phyloP scores from a whole-genome alignment of 1,140 invertebrate species.

The Pectinophora gossypiella region DNA sequence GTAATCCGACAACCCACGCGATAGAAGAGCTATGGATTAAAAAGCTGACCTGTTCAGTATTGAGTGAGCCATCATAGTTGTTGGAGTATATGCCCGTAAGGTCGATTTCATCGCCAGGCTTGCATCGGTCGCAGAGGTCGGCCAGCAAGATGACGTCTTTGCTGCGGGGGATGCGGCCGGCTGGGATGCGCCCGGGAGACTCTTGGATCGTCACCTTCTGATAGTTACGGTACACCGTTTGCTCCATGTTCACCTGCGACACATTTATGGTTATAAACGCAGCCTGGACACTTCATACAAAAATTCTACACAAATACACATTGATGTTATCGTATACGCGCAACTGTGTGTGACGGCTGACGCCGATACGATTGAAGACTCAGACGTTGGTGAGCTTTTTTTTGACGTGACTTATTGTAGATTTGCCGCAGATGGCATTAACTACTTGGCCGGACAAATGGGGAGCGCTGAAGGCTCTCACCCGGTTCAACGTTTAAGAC shows the following conservation, averaged over 20 bases:
- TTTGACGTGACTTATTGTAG: too few relatives aligned
- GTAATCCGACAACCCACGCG: too few relatives aligned
- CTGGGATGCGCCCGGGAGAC: constrained; percentile 93
- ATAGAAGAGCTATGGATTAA: neutral
- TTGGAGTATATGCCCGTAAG: constrained; percentile 97
- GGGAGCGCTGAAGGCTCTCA: too few relatives aligned
- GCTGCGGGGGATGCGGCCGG: constrained; percentile 97
- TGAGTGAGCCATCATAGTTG: constrained; percentile 98
- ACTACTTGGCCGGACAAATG: too few relatives aligned
- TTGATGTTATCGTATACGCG: too few relatives aligned
- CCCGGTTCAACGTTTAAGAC: too few relatives aligned
- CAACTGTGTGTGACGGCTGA: too few relatives aligned
- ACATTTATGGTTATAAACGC: neutral
- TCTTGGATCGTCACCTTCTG: constrained; percentile 99
- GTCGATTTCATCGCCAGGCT: constrained; percentile 99
- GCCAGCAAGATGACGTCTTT: constrained; percentile 97
- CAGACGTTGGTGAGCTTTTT: too few relatives aligned
- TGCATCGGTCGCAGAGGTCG: constrained; percentile 97
- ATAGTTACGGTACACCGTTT: constrained; percentile 99
- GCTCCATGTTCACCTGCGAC: constrained; percentile 91
- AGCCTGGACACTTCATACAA: too few relatives aligned
- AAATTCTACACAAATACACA: too few relatives aligned
- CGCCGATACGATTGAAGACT: too few relatives aligned
- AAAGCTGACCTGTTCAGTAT: constrained; percentile 85
- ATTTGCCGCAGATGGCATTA: too few relatives aligned